Evolutionary conservation across 2,113 vertebrate genomes (phyloP), one percentile per base, ranked within the genome.

Genomic region (Charina bottae): DNA sequence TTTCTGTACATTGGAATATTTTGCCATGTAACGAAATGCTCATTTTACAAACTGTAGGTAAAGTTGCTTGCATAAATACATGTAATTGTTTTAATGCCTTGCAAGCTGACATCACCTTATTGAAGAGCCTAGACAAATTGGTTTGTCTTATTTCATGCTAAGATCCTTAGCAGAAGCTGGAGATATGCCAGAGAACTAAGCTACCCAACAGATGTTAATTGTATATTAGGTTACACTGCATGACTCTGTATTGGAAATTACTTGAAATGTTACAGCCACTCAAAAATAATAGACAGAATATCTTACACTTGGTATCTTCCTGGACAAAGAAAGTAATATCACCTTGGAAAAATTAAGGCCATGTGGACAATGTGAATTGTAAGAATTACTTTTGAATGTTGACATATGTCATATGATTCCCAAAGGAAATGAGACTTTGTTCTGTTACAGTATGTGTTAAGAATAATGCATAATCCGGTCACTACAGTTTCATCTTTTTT

Each of bases 191-290:
- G 83, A 95, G 62, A 84, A 92, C 83, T 86, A 58, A 95, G 91
- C 42, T 49, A 26, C 42, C 60, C 93, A 93, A 86, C 95, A 97
- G 95, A 95, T 96, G 95, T 92, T 94, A 94, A 95, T 89, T 93
- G 93, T 86, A 83, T 90, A 86, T 91, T 15, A 91, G 90, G 88
- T 86, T 92, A 94, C 86, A 7, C 92, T 5, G 83, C 92, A 60
- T 19, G 84, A 49, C 72, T 95, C 94, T 91, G 93, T 84, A 53
- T 54, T 85, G 91, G 49, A 89, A 89, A 91, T 0, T 0, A 88
- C 62, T 95, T 93, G 90, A 95, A 96, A 72, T 90, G 94, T 84
- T 95, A 83, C 91, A 92, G 86, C 95, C 90, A 78, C 64, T 94
- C 94, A 94, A 58, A 96, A 90, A 59, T 42, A 72, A 92, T 90